These are phyloP conservation scores for Carabus problematicus DNA, from an alignment of 2,888 invertebrate species.

Conservation along the genomic window DNA sequence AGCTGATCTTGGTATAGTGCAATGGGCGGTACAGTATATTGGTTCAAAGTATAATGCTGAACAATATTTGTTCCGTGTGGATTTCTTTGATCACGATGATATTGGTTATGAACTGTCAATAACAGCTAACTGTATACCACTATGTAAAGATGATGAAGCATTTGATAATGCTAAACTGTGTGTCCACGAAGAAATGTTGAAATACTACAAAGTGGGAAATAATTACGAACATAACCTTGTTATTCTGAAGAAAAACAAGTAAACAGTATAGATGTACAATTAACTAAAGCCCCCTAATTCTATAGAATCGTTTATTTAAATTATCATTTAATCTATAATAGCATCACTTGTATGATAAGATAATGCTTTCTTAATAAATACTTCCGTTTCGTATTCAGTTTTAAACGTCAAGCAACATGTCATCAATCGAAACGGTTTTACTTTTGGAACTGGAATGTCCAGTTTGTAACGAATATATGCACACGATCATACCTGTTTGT, in stretches of 20 bases:
- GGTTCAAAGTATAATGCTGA: slow-evolving; percentile 9
- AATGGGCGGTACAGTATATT: slow-evolving; percentile 20
- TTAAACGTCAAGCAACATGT: background rate
- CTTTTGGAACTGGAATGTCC: slow-evolving; percentile 27
- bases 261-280: too few relatives aligned
- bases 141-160: slow-evolving; percentile 5
- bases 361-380: background rate
- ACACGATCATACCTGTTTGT: slow-evolving; percentile 14
- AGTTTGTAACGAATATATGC: slow-evolving; percentile 22
- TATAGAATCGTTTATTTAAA: too few relatives aligned
- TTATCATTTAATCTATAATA: too few relatives aligned
- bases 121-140: slow-evolving; percentile 16
- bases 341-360: background rate
- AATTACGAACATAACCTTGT: too few relatives aligned
- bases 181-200: slow-evolving; percentile 5
- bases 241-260: too few relatives aligned
- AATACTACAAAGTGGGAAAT: background rate
- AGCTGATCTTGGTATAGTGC: background rate
- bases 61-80: slow-evolving; percentile 15
- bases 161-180: slow-evolving; percentile 19
- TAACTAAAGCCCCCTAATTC: too few relatives aligned
- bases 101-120: slow-evolving; percentile 7
- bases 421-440: slow-evolving; percentile 1
- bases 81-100: slow-evolving; percentile 19
- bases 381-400: background rate